These are phyloP conservation scores for Coluber constrictor DNA, from an alignment of 2,797 vertebrate genomes.

Conservation along the genomic window DNA sequence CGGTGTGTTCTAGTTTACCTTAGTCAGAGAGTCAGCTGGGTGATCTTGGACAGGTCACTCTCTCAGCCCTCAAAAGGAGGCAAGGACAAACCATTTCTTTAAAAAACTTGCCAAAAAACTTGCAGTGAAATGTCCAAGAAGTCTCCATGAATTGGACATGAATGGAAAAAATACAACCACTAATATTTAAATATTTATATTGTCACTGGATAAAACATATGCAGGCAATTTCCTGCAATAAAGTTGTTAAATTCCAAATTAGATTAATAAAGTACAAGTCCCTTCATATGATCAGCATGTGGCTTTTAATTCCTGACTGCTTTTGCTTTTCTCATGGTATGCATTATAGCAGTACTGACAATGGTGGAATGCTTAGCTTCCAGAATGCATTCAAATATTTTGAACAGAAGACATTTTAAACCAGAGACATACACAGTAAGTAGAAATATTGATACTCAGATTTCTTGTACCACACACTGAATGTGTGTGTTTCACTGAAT, in stretches of 20 bases:
- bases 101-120: neutral
- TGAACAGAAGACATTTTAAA: conserved; percentile 44
- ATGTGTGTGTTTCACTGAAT: neutral
- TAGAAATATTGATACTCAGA: conserved; percentile 16
- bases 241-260: conserved; percentile 36
- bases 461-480: neutral
- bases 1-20: neutral
- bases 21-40: neutral
- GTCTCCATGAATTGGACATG: neutral
- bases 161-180: neutral
- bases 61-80: neutral
- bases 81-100: neutral
- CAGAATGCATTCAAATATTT: conserved; percentile 45
- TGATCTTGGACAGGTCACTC: neutral
- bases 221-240: conserved; percentile 2
- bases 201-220: neutral
- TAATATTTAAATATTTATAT: neutral
- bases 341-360: neutral
- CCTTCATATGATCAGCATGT: conserved; percentile 63
- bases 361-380: neutral
- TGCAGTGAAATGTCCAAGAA: neutral
- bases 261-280: conserved; percentile 51
- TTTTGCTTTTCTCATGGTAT: conserved; percentile 37
- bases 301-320: conserved; percentile 41
- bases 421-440: conserved; percentile 50